Conservation (phyloP, 2,797 vertebrate genomes). For the Morelia viridis region DNA sequence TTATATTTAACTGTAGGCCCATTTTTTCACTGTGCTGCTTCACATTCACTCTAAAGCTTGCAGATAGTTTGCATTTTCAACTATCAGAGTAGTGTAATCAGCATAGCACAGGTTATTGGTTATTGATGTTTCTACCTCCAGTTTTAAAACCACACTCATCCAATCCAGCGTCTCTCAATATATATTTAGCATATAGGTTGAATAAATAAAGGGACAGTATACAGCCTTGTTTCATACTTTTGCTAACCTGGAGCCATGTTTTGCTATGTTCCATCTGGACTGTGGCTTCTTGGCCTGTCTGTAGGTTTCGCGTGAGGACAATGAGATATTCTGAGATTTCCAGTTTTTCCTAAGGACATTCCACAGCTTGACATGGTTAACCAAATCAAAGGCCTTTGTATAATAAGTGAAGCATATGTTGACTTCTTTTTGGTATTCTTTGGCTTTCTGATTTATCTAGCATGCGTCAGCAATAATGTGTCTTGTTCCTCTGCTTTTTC, state of each 20-base stretch:
- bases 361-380: neutral
- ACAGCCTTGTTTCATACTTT: neutral
- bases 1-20: too few species aligned
- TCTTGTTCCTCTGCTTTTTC: neutral
- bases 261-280: neutral
- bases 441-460: neutral
- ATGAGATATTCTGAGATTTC: neutral
- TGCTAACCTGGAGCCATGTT: neutral
- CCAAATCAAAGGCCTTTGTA: neutral
- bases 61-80: neutral
- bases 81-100: neutral
- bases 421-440: neutral
- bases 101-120: neutral
- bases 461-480: neutral
- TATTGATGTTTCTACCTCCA: neutral
- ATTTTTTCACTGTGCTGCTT: too few species aligned
- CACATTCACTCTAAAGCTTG: neutral
- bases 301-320: neutral
- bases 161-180: neutral
- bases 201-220: neutral
- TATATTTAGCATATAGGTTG: neutral
- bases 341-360: neutral
- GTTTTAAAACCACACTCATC: neutral
- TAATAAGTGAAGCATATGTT: neutral
- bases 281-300: neutral